Evolutionary conservation across 2,797 vertebrate genomes (phyloP).

Genomic region (Coracias cyanogaster): DNA sequence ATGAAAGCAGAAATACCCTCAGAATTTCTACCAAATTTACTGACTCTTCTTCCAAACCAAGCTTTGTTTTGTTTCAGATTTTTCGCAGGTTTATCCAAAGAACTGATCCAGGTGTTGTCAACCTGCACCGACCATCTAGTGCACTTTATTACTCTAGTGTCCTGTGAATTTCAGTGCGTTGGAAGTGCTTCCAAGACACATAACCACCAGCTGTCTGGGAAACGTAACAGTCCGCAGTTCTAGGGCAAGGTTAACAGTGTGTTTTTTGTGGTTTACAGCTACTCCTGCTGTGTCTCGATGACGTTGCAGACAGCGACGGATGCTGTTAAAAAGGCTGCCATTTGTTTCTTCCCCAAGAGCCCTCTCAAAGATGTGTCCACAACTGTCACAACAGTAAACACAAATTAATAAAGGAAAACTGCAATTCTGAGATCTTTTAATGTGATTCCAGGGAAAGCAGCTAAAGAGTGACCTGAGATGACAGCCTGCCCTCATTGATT

Average conservation of each 20-base stretch:
- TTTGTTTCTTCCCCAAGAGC: slow-evolving; percentile 10
- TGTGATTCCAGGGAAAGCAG: background rate
- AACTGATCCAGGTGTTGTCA: slow-evolving; percentile 73
- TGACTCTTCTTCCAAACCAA: background rate
- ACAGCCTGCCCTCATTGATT: background rate
- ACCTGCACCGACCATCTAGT: slow-evolving; percentile 75
- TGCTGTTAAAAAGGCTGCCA: background rate
- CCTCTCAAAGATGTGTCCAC: background rate
- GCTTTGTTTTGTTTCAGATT: slow-evolving; percentile 21
- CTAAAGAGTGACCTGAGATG: slow-evolving; percentile 1
- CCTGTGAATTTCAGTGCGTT: slow-evolving; percentile 64
- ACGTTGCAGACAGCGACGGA: slow-evolving; percentile 53
- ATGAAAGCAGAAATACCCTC: slow-evolving; percentile 19
- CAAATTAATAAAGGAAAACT: slow-evolving; percentile 47
- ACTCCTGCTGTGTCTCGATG: slow-evolving; percentile 65
- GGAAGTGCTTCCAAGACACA: slow-evolving; percentile 73
- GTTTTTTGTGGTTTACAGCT: slow-evolving; percentile 76
- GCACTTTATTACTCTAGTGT: slow-evolving; percentile 73
- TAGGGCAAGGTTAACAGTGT: slow-evolving; percentile 80
- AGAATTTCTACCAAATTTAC: slow-evolving; percentile 25
- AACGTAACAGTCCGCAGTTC: slow-evolving; percentile 77
- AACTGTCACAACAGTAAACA: slow-evolving; percentile 8
- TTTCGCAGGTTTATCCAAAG: slow-evolving; percentile 74
- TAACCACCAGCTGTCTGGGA: slow-evolving; percentile 67
- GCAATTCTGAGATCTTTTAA: background rate